A percentile compares a stretch with the other conserved stretches of the same genome.
These are phyloP conservation scores for Hozukius guyotensis DNA, from an alignment of 2,797 vertebrate genomes.

Conservation along the genomic window DNA sequence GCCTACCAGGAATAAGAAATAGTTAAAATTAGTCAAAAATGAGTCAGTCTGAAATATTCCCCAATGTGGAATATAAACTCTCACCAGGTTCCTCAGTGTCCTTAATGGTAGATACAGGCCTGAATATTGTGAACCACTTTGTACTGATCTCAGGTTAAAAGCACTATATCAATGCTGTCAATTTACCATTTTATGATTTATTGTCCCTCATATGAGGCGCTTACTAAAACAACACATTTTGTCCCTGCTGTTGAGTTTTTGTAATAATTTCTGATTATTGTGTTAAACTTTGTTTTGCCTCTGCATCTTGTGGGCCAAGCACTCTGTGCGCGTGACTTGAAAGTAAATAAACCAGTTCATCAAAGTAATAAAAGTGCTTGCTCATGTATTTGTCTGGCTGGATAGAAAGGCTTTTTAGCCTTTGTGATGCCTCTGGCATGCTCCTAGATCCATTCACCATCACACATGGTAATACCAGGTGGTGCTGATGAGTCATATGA, in stretches of 20 bases:
- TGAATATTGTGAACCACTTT: not conserved
- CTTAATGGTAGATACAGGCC: not conserved
- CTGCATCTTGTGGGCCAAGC: constrained; percentile 1
- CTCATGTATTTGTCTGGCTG: not conserved
- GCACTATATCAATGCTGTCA: not conserved
- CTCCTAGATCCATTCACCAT: not conserved
- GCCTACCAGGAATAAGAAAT: not conserved
- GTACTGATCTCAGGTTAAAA: not conserved
- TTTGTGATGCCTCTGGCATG: not conserved
- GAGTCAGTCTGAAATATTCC: not conserved
- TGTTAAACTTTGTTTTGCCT: not conserved
- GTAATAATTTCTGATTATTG: not conserved
- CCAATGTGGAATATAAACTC: not conserved
- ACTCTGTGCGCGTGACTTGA: not conserved
- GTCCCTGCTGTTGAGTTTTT: not conserved
- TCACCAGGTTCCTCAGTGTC: not conserved
- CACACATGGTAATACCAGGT: constrained; percentile 20
- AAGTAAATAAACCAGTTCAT: constrained; percentile 12
- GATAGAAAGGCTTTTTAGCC: constrained; percentile 3
- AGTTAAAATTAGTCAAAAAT: not conserved
- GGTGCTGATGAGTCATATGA: constrained; percentile 38
- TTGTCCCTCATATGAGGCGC: not conserved
- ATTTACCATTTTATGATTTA: not conserved
- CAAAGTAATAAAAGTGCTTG: constrained; percentile 15
- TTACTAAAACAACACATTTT: not conserved